phyloP scores from a whole-genome alignment of 2,888 invertebrate species.

The Apomyelois bistriatella region DNA sequence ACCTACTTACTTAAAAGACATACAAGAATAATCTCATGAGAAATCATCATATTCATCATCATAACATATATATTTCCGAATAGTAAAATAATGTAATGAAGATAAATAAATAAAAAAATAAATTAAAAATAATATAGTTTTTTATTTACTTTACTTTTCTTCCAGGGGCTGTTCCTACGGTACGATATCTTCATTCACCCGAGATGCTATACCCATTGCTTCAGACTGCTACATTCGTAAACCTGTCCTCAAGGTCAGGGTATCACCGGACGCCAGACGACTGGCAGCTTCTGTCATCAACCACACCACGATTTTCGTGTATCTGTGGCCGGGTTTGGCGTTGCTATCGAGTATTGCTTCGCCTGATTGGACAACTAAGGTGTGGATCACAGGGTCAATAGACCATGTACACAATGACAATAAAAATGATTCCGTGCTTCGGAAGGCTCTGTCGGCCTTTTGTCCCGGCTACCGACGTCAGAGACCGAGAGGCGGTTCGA shows the following conservation, averaged over 20 bases:
- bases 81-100: too few species aligned
- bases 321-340: background rate
- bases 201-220: slow-evolving; percentile 25
- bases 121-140: too few species aligned
- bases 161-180: slow-evolving; percentile 62
- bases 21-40: too few species aligned
- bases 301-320: background rate
- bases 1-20: too few species aligned
- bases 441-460: too few species aligned
- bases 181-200: slow-evolving; percentile 36
- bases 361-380: background rate
- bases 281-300: background rate
- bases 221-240: background rate
- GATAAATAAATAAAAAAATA: too few species aligned
- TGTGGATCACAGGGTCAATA: background rate
- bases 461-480: too few species aligned
- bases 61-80: too few species aligned
- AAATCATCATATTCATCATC: too few species aligned
- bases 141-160: background rate
- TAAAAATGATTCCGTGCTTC: too few species aligned
- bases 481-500: too few species aligned
- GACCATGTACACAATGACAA: too few species aligned
- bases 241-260: slow-evolving; percentile 38
- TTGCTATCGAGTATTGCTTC: background rate
- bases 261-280: slow-evolving; percentile 50